Conservation (phyloP, 2,888 invertebrate species). For the Deilephila elpenor region DNA sequence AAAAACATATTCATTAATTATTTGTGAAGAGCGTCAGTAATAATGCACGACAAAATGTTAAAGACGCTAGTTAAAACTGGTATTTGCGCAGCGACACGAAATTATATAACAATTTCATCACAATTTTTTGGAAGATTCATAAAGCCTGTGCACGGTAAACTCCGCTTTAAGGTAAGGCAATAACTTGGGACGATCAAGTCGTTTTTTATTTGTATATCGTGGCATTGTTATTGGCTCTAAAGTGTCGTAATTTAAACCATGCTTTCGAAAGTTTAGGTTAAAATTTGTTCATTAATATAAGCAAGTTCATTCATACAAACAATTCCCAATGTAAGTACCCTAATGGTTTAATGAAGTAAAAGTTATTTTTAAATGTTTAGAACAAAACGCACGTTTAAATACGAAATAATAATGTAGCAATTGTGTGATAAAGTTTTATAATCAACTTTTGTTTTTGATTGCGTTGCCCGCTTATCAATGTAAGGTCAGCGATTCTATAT, state of each 20-base stretch:
- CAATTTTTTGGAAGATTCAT: conserved; percentile 43
- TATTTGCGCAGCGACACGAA: conserved; percentile 54
- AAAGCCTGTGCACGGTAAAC: conserved; percentile 58
- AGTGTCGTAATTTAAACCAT: conserved; percentile 31
- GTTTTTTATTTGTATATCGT: conserved; percentile 35
- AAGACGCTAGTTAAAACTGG: conserved; percentile 56
- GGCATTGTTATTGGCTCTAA: neutral
- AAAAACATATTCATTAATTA: conserved; percentile 51
- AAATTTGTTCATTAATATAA: neutral
- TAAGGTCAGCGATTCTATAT: conserved; percentile 64
- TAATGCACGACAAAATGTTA: conserved; percentile 60
- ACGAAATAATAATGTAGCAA: conserved; percentile 41
- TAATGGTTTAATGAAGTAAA: neutral
- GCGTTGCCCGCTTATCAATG: conserved; percentile 66
- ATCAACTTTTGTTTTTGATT: conserved; percentile 71
- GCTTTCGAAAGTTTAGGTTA: conserved; percentile 30
- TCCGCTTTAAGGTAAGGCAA: conserved; percentile 64
- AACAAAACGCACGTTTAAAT: conserved; percentile 34
- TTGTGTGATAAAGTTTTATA: conserved; percentile 37
- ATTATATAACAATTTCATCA: conserved; percentile 48
- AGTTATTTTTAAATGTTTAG: conserved; percentile 3
- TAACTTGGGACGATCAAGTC: conserved; percentile 12
- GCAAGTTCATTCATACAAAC: conserved; percentile 5
- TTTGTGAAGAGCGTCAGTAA: conserved; percentile 42
- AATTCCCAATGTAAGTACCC: neutral